Evolutionary conservation across 2,113 vertebrate genomes (phyloP), one percentile per base, ranked within the genome.

Genomic region (Atractosteus spatula): DNA sequence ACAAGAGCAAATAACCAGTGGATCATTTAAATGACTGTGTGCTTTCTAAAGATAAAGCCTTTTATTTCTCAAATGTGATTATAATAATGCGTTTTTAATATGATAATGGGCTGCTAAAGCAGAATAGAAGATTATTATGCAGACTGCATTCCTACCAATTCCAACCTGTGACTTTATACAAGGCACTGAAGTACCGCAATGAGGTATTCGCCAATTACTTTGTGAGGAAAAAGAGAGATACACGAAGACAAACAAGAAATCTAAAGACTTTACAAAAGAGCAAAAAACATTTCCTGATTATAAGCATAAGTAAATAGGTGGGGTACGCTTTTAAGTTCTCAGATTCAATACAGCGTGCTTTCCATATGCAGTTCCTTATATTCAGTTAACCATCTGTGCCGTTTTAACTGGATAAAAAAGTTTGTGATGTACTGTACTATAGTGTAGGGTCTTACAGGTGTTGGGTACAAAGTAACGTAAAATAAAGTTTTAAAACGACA

Each of bases 121-220:
- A 51, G 47, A 29, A 63, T 13, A 13, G 57, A 55, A 69, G 68
- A 76, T 29, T 29, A 29, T 29, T 29, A 29, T 1, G 29, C 29
- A 29, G 29, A 29, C 29, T 29, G 29, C 29, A 29, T 29, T 29
- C 29, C 29, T 29, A 29, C 29, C 29, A 29, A 29, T 29, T 29
- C 29, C 2, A 29, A 29, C 29, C 29, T 29, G 29, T 29, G 29
- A 29, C 29, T 29, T 29, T 29, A 29, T 29, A 45, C 77, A 17
- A 55, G 29, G 2, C 3, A 65, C 45, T 56, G 10, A 29, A 29
- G 29, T 68, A 29, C 54, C 44, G 80, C 82, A 84, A 51, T 51
- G 65, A 68, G 87, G 78, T 77, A 71, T 86, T 83, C 87, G 84
- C 89, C 85, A 29, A 29, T 29, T 29, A 84, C 83, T 85, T 54